Base-by-base conservation (phyloP, 2,797 vertebrate species). In the Syngnathus acus region DNA sequence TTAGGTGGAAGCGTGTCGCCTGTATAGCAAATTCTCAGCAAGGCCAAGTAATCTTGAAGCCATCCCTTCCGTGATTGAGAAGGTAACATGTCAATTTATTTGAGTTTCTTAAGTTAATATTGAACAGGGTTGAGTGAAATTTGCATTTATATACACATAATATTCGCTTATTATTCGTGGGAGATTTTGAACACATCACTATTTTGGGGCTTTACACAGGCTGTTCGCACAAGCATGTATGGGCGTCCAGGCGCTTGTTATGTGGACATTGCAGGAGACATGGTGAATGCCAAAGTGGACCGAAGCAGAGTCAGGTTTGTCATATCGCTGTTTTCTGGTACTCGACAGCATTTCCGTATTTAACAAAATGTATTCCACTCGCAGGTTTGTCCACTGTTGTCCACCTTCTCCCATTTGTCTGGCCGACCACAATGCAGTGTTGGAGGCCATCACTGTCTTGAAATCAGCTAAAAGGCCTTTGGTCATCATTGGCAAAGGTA, bases 401-500 rank as follows among this genome's bases (percentile, higher is more conserved):
- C 78, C 89, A n/a, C 79, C 91, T 39, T 92, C 94, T 74, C 95
- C 97, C 1, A 1, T 94, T 64, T 91, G 93, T 78, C 68, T 86
- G 68, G 94, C 95, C 11, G 89, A 93, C 11, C 45, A 64, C 0
- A 55, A 76, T 8, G 88, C 92, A 3, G 77, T 98, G 7, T 66
- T 61, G 2, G 66, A 74, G 68, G 95, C 96, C 19, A 70, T 78
- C 0, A 84, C 90, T 54, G 60, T 92, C 21, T 68, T 98, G 66
- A 89, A 88, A 85, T 70, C 64, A 23, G 91, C 96, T 68, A 87
- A 86, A 73, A 90, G 91, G 61, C 97, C 97, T 9, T 90, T 99
- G 53, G 73, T 98, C 19, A 92, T 99, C 78, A 74, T 98, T 37
- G 96, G 97, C 54, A 99, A 99, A 95, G 97, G 96, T 98, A n/a